phyloP scores from a whole-genome alignment of 2,888 invertebrate genomes.

The Sphaeridia pumilis region DNA sequence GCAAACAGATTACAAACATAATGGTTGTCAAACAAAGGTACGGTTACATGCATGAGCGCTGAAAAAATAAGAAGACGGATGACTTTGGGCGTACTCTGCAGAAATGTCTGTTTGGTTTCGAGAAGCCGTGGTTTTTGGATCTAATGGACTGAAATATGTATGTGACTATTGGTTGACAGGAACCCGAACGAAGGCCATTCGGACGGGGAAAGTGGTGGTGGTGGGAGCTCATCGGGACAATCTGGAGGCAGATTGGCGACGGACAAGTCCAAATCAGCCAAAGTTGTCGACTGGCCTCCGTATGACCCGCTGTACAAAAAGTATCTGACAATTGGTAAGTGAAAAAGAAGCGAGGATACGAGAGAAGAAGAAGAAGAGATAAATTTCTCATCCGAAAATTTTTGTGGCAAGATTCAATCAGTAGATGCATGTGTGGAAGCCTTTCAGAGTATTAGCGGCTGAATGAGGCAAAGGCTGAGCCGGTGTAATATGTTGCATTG shows the following conservation, averaged over 20 bases:
- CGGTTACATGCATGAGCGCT: too few relatives aligned
- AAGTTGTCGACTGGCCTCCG: slow-evolving; percentile 80
- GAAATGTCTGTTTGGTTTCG: too few relatives aligned
- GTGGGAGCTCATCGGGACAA: slow-evolving; percentile 11
- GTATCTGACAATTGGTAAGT: slow-evolving; percentile 77
- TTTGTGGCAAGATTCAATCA: too few relatives aligned
- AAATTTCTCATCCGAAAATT: too few relatives aligned
- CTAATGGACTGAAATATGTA: background rate
- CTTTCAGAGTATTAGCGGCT: too few relatives aligned
- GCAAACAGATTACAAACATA: too few relatives aligned
- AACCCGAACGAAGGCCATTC: slow-evolving; percentile 79
- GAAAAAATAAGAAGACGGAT: too few relatives aligned
- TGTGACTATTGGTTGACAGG: slow-evolving; percentile 42
- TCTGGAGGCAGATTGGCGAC: slow-evolving; percentile 22
- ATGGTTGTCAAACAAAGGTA: too few relatives aligned
- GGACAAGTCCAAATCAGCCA: slow-evolving; percentile 49
- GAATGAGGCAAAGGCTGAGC: too few relatives aligned
- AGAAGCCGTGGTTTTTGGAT: background rate
- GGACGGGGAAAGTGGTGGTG: slow-evolving; percentile 44
- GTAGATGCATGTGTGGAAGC: too few relatives aligned
- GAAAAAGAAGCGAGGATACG: background rate
- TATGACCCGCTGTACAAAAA: slow-evolving; percentile 88
- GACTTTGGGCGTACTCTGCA: too few relatives aligned
- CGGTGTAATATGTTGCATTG: too few relatives aligned
- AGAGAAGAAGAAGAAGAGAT: background rate